Evolutionary conservation across 2,888 invertebrate species (phyloP).

Genomic region (Entomobrya proxima): DNA sequence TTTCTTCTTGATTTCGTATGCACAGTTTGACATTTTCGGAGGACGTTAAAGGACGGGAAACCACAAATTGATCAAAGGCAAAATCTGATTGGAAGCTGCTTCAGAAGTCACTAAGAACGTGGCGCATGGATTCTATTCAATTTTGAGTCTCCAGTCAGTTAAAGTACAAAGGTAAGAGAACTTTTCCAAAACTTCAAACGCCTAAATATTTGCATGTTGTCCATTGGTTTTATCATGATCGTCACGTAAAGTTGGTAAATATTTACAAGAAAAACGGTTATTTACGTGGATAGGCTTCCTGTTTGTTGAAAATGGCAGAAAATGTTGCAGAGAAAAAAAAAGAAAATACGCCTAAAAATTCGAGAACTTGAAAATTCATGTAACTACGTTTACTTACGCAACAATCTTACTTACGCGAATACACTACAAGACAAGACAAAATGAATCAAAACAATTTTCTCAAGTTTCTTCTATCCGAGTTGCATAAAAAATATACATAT

Average conservation of each 20-base stretch:
- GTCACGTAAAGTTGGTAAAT: constrained; percentile 22
- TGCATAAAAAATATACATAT: neutral
- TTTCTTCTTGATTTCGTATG: neutral
- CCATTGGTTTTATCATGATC: constrained; percentile 24
- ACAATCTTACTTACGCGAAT: neutral
- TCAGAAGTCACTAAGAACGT: neutral
- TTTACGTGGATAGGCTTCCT: neutral
- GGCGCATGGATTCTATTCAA: neutral
- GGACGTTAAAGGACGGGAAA: neutral
- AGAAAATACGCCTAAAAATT: neutral
- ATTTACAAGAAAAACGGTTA: neutral
- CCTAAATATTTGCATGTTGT: constrained; percentile 22
- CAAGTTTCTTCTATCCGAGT: neutral
- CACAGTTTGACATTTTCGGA: neutral
- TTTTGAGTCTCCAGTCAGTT: neutral
- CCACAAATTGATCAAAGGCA: constrained; percentile 24
- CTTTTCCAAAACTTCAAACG: neutral
- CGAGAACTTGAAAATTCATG: neutral
- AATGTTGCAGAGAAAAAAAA: neutral
- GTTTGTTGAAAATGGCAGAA: constrained; percentile 4
- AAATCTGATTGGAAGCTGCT: constrained; percentile 10
- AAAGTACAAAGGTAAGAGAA: constrained; percentile 2
- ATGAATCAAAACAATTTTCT: constrained; percentile 36
- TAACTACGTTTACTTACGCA: neutral
- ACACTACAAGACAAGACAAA: neutral